These are phyloP conservation scores for Gallinago jamesoni DNA, from an alignment of 2,113 vertebrate species.

Conservation along the genomic window DNA sequence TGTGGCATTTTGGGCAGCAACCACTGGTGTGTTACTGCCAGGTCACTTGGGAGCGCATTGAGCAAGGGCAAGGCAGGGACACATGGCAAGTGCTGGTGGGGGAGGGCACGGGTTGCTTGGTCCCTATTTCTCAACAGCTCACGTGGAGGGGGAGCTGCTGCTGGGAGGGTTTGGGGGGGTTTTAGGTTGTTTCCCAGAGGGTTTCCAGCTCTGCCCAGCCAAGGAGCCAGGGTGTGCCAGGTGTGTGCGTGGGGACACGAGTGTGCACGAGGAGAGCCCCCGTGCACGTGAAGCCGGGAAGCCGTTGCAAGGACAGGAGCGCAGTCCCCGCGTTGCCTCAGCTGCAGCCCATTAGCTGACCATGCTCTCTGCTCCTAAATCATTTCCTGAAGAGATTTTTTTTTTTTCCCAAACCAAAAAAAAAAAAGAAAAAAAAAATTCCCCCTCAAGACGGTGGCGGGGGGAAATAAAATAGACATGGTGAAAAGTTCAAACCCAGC, in stretches of 20 bases:
- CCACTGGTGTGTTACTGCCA: background rate
- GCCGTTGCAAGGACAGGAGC: background rate
- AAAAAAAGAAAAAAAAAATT: background rate
- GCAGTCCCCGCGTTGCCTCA: slow-evolving; percentile 28
- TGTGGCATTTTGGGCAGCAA: background rate
- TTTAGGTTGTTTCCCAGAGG: rapidly evolving
- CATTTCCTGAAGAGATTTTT: slow-evolving; percentile 72
- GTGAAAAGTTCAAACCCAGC: slow-evolving; percentile 42
- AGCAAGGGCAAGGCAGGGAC: background rate
- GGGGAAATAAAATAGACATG: background rate
- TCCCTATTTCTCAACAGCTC: background rate
- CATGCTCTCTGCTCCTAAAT: slow-evolving; percentile 68
- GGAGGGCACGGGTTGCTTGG: background rate
- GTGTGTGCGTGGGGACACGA: rapidly evolving
- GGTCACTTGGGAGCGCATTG: background rate
- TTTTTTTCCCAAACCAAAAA: slow-evolving; percentile 41
- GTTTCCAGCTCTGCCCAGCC: background rate
- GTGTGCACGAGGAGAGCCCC: background rate
- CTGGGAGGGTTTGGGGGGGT: rapidly evolving
- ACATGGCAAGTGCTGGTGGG: background rate
- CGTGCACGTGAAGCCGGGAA: rapidly evolving
- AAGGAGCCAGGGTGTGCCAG: background rate
- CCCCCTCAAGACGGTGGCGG: background rate
- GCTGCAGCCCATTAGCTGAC: slow-evolving; percentile 71
- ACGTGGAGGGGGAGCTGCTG: background rate